These are phyloP conservation scores for Sebastes iracundus DNA, from an alignment of 2,797 vertebrate genomes.

Conservation along the genomic window DNA sequence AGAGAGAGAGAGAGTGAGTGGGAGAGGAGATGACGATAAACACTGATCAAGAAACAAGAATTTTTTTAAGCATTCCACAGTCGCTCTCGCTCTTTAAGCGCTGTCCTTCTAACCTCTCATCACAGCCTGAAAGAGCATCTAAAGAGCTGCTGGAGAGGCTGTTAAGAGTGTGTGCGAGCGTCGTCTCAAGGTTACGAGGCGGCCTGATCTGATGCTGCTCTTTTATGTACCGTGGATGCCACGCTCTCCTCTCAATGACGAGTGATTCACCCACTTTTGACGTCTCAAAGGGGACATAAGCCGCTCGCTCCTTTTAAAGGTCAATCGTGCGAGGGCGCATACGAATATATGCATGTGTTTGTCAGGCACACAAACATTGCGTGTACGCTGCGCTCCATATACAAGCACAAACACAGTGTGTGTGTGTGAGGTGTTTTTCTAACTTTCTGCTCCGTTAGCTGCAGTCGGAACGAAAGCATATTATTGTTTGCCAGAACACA, in stretches of 20 bases:
- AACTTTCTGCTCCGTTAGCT: slow-evolving; percentile 21
- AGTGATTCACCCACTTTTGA: slow-evolving; percentile 30
- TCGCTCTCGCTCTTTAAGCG: background rate
- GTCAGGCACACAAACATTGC: slow-evolving; percentile 19
- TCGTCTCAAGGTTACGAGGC: slow-evolving; percentile 38
- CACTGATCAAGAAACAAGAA: slow-evolving; percentile 49
- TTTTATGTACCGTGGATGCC: slow-evolving; percentile 29
- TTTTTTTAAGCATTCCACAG: slow-evolving; percentile 43
- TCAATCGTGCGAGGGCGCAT: slow-evolving; percentile 14
- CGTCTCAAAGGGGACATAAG: slow-evolving; percentile 19
- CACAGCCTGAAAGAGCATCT: slow-evolving; percentile 19
- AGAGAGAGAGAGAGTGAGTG: background rate
- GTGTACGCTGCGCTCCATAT: slow-evolving; percentile 21
- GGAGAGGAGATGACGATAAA: slow-evolving; percentile 47
- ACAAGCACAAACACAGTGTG: slow-evolving; percentile 29
- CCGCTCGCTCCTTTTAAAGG: slow-evolving; percentile 35
- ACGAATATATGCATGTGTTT: slow-evolving; percentile 20
- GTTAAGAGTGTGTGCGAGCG: background rate
- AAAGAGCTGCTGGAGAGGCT: slow-evolving; percentile 27
- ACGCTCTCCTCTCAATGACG: slow-evolving; percentile 16
- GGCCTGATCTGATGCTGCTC: slow-evolving; percentile 20
- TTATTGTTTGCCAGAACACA: slow-evolving; percentile 52
- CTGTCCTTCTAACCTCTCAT: slow-evolving; percentile 47
- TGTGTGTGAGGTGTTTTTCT: slow-evolving; percentile 3
- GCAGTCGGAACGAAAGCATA: slow-evolving; percentile 36